Conservation (phyloP, 2,888 invertebrate genomes). For the Frankliniella fusca region DNA sequence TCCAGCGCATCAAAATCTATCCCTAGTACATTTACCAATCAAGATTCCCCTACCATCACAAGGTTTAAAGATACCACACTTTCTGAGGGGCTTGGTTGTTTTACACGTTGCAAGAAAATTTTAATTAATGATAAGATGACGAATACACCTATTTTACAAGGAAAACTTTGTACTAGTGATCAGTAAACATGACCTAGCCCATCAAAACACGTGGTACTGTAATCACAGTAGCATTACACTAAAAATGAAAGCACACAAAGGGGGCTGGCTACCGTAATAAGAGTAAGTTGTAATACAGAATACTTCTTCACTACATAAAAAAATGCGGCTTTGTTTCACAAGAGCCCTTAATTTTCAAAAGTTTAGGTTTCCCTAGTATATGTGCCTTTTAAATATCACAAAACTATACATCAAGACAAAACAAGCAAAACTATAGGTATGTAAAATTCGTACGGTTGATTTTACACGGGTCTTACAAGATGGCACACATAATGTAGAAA, state of each 20-base stretch:
- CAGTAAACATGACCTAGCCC: background rate
- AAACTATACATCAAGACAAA: no score
- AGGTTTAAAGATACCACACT: background rate
- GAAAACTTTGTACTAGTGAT: background rate
- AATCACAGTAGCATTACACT: background rate
- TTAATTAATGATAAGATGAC: background rate
- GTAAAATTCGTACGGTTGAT: background rate
- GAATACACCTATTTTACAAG: no score
- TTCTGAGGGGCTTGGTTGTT: conserved; percentile 15
- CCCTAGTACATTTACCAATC: background rate
- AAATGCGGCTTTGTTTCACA: no score
- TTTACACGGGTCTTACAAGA: background rate
- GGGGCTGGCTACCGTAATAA: no score
- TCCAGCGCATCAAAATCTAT: background rate
- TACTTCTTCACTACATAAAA: no score
- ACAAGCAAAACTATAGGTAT: no score
- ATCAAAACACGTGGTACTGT: conserved; percentile 23
- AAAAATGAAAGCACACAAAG: background rate
- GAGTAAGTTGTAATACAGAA: no score
- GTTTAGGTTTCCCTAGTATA: no score
- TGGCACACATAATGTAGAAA: background rate
- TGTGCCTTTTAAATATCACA: no score
- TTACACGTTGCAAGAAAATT: background rate
- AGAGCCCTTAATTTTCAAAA: no score
- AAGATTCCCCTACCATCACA: background rate